Evolutionary conservation across 1,140 invertebrate genomes (phyloP), one percentile per base, ranked within the genome.

Genomic region (Paramacrobiotus metropolitanus): DNA sequence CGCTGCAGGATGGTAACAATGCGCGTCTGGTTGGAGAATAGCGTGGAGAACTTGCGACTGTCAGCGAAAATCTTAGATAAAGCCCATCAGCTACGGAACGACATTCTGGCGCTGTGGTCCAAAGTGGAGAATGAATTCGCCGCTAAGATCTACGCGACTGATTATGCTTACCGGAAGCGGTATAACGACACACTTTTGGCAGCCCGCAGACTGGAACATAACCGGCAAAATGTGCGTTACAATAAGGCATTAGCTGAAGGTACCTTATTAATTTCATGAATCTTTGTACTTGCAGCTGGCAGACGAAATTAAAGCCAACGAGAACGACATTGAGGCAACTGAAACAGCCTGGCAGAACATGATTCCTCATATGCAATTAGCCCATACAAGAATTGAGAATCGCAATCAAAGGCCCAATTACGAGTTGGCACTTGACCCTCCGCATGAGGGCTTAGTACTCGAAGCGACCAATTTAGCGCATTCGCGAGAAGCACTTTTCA

Each of bases 311-410:
- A 55, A 55, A 55, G 48, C 48, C 4, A 24, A 20, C 15, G 48
- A 55, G 24, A 55, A 55, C 24, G 48, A 55, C 24, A 55, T 55
- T 24, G 15, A 55, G 4, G 48, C 48, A 4, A 55, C 48, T 20
- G 15, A 55, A 28, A 55, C 15, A 20, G 48, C 15, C 4, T 4
- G 28, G 4, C 15, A 55, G 9, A 24, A 55, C 48, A 4, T 55
- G 15, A 15, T 28, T 15, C 64, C 64, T 28, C 18, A 69, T 24
- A 71, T 68, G 62, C 75, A 75, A 65, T 65, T 74, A 59, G 73
- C 72, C 59, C 71, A 75, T 64, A 75, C 73, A 2, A 66, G 74
- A 44, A 67, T 75, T 29, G 73, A 75, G 66, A 75, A 75, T 65
- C 62, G 74, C 59, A 74, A 71, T 3, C 72, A 71, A 64, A 65